These are phyloP conservation scores for Acanthisitta chloris DNA, from an alignment of 2,113 vertebrate species.

Conservation along the genomic window DNA sequence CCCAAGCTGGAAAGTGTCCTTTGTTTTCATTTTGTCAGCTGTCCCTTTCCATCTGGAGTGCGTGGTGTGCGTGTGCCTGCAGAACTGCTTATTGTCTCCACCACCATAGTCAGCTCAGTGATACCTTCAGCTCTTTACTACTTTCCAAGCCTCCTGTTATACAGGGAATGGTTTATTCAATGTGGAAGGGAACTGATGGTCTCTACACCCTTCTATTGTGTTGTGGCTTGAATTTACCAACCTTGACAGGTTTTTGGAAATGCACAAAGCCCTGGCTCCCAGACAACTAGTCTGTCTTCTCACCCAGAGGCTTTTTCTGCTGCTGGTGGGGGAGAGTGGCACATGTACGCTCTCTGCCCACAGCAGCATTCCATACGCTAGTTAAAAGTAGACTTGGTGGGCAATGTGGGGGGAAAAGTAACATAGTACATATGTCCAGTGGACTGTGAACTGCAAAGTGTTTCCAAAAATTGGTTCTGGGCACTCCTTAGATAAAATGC, in stretches of 20 bases:
- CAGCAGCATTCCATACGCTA: neutral
- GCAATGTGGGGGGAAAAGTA: neutral
- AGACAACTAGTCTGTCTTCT: neutral
- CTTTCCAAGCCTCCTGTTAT: neutral
- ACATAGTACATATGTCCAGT: accelerated
- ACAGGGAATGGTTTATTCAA: accelerated
- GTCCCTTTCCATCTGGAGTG: neutral
- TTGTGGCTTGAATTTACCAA: neutral
- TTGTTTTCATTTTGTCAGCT: neutral
- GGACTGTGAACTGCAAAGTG: neutral
- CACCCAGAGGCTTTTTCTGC: neutral
- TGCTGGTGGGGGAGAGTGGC: neutral
- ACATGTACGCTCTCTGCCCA: neutral
- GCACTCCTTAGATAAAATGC: neutral
- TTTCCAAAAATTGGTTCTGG: neutral
- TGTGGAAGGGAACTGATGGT: neutral
- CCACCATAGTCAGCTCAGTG: neutral
- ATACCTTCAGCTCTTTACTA: neutral
- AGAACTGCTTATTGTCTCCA: neutral
- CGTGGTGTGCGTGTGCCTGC: neutral
- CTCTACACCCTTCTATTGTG: accelerated
- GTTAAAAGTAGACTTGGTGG: neutral
- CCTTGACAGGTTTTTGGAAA: neutral
- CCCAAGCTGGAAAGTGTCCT: neutral
- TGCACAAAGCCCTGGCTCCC: neutral